phyloP scores from a whole-genome alignment of 2,888 invertebrate species.

The Pterostichus niger region DNA sequence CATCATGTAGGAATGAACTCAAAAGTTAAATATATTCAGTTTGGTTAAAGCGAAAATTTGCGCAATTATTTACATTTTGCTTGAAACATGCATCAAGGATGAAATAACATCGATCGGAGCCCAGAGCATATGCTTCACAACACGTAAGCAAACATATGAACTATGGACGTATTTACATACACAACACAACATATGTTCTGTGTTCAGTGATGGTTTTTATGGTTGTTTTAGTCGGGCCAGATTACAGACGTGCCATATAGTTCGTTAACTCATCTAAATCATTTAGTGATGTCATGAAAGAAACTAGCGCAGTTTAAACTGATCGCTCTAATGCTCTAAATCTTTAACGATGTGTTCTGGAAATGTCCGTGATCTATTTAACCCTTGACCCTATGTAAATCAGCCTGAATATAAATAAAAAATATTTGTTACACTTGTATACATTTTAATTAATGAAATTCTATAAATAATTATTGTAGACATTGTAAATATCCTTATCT shows the following conservation, averaged over 20 bases:
- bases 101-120: conserved; percentile 7
- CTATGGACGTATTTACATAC: conserved; percentile 45
- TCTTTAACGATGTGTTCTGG: conserved; percentile 40
- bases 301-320: conserved; percentile 36
- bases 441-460: conserved; percentile 32
- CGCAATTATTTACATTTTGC: conserved; percentile 35
- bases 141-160: conserved; percentile 21
- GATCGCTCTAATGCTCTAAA: conserved; percentile 55
- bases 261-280: conserved; percentile 62
- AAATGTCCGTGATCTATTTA: conserved; percentile 58
- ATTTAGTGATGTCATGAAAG: conserved; percentile 52
- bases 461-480: background rate
- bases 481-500: background rate
- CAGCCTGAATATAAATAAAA: conserved; percentile 36
- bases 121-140: conserved; percentile 28
- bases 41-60: conserved; percentile 27
- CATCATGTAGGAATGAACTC: too few species aligned
- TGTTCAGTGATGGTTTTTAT: conserved; percentile 48
- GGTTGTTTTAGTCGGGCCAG: conserved; percentile 21
- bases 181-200: conserved; percentile 56
- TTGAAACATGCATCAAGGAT: conserved; percentile 1
- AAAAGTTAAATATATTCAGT: background rate
- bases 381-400: conserved; percentile 51
- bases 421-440: background rate
- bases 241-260: conserved; percentile 25